A percentile compares a stretch with the other conserved stretches of the same genome.
Evolutionary conservation across 1,140 invertebrate genomes (phyloP).

Genomic region (Pogonomyrmex barbatus): DNA sequence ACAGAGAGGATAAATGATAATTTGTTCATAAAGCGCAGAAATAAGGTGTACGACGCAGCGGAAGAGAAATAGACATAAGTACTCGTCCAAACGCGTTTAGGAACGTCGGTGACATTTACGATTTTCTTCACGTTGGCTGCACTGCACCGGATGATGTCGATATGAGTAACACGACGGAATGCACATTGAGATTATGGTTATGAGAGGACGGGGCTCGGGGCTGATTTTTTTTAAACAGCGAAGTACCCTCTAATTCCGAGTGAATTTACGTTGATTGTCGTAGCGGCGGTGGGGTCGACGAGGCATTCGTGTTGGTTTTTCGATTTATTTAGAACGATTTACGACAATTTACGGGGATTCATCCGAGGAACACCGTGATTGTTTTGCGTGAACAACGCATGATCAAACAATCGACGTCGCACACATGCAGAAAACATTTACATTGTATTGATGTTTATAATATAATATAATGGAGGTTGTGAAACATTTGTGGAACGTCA

Average conservation of each 20-base stretch:
- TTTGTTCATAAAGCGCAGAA: no score
- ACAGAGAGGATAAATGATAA: no score
- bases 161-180: neutral
- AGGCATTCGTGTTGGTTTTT: neutral
- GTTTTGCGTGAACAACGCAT: neutral
- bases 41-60: no score
- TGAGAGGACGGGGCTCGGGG: neutral
- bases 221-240: neutral
- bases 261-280: neutral
- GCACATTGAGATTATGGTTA: slow-evolving; percentile 48
- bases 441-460: neutral
- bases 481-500: slow-evolving; percentile 78
- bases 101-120: slow-evolving; percentile 14
- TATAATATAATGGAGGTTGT: slow-evolving; percentile 72
- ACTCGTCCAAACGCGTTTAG: slow-evolving; percentile 44
- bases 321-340: neutral
- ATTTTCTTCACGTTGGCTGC: slow-evolving; percentile 42
- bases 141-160: slow-evolving; percentile 26
- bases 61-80: no score
- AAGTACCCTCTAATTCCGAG: neutral
- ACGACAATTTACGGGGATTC: neutral
- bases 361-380: neutral
- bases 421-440: neutral
- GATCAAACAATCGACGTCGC: neutral
- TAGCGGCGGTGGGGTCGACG: neutral